Percentiles rank a stretch among this genome's conserved stretches.
phyloP scores from a whole-genome alignment of 2,888 invertebrate species.

The Polydesmus complanatus region DNA sequence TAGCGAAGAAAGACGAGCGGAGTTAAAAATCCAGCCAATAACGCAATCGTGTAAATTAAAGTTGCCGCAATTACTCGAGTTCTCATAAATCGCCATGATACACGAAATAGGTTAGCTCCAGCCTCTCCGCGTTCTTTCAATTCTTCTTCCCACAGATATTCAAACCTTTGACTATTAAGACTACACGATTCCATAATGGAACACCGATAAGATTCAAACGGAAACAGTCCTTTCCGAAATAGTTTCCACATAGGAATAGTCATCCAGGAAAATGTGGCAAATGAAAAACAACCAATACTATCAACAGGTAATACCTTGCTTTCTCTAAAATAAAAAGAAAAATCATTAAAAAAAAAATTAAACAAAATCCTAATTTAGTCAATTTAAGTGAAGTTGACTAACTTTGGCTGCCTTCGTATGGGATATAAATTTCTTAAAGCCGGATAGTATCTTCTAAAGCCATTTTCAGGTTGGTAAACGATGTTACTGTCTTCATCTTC shows the following conservation, averaged over 20 bases:
- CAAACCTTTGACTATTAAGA: slow-evolving; percentile 39
- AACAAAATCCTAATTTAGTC: neutral
- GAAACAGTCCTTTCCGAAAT: slow-evolving; percentile 35
- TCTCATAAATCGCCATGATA: slow-evolving; percentile 37
- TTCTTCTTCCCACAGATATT: slow-evolving; percentile 41
- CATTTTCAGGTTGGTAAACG: slow-evolving; percentile 3
- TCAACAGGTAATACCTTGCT: slow-evolving; percentile 34
- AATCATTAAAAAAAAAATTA: neutral
- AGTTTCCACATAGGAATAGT: slow-evolving; percentile 39
- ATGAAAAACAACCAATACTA: slow-evolving; percentile 37
- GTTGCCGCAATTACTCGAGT: slow-evolving; percentile 36
- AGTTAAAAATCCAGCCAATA: slow-evolving; percentile 37
- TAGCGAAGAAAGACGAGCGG: slow-evolving; percentile 24
- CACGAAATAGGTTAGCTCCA: slow-evolving; percentile 37
- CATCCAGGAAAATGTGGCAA: slow-evolving; percentile 40
- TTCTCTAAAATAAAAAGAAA: slow-evolving; percentile 20
- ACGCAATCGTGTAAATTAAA: slow-evolving; percentile 33
- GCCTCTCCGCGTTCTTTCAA: slow-evolving; percentile 33
- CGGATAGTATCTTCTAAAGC: slow-evolving; percentile 8
- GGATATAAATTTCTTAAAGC: slow-evolving; percentile 7
- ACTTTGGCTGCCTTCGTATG: slow-evolving; percentile 7
- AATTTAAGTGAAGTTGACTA: neutral
- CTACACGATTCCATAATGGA: slow-evolving; percentile 38
- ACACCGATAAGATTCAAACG: slow-evolving; percentile 33
- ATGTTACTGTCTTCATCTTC: neutral